Conservation (phyloP, 1,140 invertebrate species). For the Drepana arcuata region DNA sequence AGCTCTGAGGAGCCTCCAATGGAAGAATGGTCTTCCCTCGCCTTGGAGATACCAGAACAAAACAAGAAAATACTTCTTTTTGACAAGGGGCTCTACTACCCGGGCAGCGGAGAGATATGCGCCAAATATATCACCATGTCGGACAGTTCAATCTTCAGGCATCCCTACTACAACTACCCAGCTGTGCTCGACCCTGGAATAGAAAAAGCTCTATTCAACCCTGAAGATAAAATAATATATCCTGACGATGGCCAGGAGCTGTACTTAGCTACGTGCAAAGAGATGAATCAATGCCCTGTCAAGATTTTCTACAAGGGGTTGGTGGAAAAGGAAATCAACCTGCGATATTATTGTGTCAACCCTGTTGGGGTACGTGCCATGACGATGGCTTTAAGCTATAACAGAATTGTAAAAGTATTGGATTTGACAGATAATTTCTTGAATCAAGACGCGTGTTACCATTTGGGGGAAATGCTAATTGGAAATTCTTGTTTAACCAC, state of each 20-base stretch:
- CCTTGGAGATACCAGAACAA: constrained; percentile 19
- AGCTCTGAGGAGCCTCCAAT: constrained; percentile 38
- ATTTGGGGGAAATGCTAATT: constrained; percentile 52
- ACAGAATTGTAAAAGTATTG: constrained; percentile 44
- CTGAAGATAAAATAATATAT: constrained; percentile 34
- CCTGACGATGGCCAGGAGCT: constrained; percentile 51
- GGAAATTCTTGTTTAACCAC: constrained; percentile 38
- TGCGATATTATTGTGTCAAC: constrained; percentile 32
- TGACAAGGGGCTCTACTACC: constrained; percentile 28
- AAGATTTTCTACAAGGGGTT: constrained; percentile 39
- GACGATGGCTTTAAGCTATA: constrained; percentile 42
- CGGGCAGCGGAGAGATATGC: constrained; percentile 48
- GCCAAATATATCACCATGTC: constrained; percentile 49
- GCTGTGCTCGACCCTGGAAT: constrained; percentile 66
- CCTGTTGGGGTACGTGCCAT: constrained; percentile 48
- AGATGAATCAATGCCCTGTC: constrained; percentile 39
- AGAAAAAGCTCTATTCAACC: constrained; percentile 44
- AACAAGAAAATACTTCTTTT: constrained; percentile 29
- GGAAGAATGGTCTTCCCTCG: constrained; percentile 46
- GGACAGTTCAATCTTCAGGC: constrained; percentile 50
- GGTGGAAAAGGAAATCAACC: constrained; percentile 33
- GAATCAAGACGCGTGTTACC: constrained; percentile 50
- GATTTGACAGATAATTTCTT: constrained; percentile 64
- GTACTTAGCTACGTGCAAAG: constrained; percentile 48
- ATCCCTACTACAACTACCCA: constrained; percentile 67